Percentiles rank a stretch among this genome's conserved stretches.
Conservation (phyloP, 2,797 vertebrate genomes). For the Eurystomus glaucurus region DNA sequence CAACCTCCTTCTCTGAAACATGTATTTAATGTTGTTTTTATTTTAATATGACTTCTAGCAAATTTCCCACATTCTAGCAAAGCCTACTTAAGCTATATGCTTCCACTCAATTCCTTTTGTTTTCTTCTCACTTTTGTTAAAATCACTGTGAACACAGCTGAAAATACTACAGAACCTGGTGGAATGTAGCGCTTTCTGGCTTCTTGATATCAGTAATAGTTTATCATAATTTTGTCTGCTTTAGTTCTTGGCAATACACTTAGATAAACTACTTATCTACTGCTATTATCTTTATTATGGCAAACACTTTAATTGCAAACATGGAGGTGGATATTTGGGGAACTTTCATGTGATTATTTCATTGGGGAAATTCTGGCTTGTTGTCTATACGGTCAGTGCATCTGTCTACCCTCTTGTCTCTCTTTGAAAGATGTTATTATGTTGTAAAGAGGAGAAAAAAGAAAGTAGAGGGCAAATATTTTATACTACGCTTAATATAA, state of each 20-base stretch:
- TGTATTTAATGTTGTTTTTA: conserved; percentile 63
- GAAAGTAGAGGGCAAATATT: conserved; percentile 10
- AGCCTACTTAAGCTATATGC: not conserved
- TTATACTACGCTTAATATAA: not conserved
- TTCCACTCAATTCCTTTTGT: not conserved
- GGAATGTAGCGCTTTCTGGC: conserved; percentile 43
- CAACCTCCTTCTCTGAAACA: not conserved
- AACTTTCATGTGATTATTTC: conserved; percentile 71
- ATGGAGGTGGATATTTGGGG: not conserved
- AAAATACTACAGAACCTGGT: conserved; percentile 14
- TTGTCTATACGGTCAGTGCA: conserved; percentile 30
- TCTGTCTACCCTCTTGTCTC: conserved; percentile 36
- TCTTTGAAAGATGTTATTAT: too few species aligned
- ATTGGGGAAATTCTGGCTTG: conserved; percentile 59
- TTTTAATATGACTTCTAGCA: conserved; percentile 50
- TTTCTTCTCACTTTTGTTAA: conserved; percentile 42
- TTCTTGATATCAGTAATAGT: conserved; percentile 45
- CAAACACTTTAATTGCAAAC: conserved; percentile 67
- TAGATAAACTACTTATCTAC: conserved; percentile 69
- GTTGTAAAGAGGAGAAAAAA: conserved; percentile 4
- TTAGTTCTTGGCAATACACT: conserved; percentile 66
- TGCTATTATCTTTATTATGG: conserved; percentile 71
- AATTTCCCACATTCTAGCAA: conserved; percentile 50
- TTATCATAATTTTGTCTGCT: conserved; percentile 47
- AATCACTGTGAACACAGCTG: conserved; percentile 1